Evolutionary conservation across 1,140 invertebrate genomes (phyloP), one percentile per base, ranked within the genome.

Genomic region (Hylaeus volcanicus): DNA sequence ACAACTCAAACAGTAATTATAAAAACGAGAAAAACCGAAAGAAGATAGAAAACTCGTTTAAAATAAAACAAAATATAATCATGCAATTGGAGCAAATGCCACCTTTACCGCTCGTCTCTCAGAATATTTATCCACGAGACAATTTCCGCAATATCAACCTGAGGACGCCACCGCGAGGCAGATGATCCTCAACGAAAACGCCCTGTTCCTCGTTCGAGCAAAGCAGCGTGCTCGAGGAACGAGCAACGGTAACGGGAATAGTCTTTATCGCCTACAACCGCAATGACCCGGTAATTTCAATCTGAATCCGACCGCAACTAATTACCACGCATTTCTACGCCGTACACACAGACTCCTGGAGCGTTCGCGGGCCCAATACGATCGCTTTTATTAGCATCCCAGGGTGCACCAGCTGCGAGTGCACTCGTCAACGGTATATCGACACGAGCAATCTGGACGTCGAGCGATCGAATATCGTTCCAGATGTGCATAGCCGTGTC

Each of bases 401-500:
- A 11, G 4, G 26, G 5, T 66, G 71, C 43, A 56, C 26, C 48
- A 26, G 26, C 51, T 63, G 60, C 11, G 14, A 74, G 3, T 39
- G 60, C 76, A 53, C 60, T 72, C 76, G 69, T 78, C 58, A 39
- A 26, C 60, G 6, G 39, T n/a, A n/a, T 79, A 79, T 79, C 76
- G 76, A 43, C 8, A 26, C 41, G 41, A 65, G 48, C 58, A 11
- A 72, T 72, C 69, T 72, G 68, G 58, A 72, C 68, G 69, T 64
- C 11, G 45, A 15, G n/a, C 43, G 71, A 79, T 79, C 78, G 71
- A 74, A 51, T 79, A 79, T 79, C 78, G 78, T 43, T 66, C 78
- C 78, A 79, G 78, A 79, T 79, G 78, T 79, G 71, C 78, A 74
- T 12, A n/a, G 5, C 68, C 69, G 76, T 79, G 48, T 72, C 69